Conservation (phyloP, 1,140 invertebrate genomes). For the Sarcophaga bullata region DNA sequence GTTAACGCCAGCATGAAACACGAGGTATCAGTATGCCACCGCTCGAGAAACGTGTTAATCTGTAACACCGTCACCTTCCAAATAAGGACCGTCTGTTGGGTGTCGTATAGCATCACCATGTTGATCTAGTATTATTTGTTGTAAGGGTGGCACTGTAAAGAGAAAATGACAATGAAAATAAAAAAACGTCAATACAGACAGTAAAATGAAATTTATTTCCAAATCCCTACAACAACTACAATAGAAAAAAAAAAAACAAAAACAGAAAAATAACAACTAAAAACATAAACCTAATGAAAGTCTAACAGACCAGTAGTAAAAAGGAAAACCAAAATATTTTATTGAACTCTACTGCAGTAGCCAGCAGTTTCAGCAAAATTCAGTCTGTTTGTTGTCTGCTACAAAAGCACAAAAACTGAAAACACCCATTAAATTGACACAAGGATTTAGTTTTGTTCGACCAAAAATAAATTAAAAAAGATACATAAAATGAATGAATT, state of each 20-base stretch:
- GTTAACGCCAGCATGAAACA: conserved; percentile 87
- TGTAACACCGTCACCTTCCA: conserved; percentile 81
- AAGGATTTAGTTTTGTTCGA: background rate
- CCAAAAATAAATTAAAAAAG: background rate
- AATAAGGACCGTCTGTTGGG: conserved; percentile 81
- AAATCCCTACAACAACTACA: background rate
- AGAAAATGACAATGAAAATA: background rate
- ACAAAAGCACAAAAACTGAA: background rate
- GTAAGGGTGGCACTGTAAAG: conserved; percentile 77
- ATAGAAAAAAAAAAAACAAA: background rate
- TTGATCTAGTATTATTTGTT: conserved; percentile 78
- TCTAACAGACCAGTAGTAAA: background rate
- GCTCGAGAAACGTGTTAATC: conserved; percentile 81
- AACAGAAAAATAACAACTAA: background rate
- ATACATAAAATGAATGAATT: background rate
- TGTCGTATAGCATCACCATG: conserved; percentile 76
- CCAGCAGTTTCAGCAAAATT: background rate
- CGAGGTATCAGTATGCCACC: conserved; percentile 82
- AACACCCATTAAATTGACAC: conserved; percentile 19
- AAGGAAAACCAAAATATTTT: background rate
- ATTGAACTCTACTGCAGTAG: background rate
- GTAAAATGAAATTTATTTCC: background rate
- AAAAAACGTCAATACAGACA: background rate
- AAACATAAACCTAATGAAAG: background rate
- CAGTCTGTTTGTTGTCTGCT: background rate